phyloP scores from a whole-genome alignment of 2,888 invertebrate genomes.

The Torymus tubicola region DNA sequence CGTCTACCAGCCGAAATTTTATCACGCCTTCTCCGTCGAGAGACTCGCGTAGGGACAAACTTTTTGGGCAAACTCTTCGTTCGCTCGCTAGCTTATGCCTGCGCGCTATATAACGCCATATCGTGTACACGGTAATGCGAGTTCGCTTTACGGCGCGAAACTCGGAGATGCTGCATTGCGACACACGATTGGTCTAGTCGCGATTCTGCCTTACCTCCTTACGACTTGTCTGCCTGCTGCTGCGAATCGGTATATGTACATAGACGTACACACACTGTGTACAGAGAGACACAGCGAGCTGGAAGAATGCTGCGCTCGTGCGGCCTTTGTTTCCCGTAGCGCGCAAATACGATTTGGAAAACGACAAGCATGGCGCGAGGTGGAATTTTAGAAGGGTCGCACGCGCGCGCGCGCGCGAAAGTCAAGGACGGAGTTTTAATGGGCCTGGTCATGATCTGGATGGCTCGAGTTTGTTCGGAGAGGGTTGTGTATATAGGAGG shows the following conservation, averaged over 20 bases:
- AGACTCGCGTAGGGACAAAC: not conserved
- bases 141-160: slow-evolving; percentile 1
- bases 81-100: slow-evolving; percentile 38
- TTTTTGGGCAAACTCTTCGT: slow-evolving; percentile 42
- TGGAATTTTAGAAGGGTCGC: slow-evolving; percentile 30
- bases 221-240: slow-evolving; percentile 8
- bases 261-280: slow-evolving; percentile 10
- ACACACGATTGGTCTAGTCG: not conserved
- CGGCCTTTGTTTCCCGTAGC: slow-evolving; percentile 20
- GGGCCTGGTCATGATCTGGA: not conserved
- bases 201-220: slow-evolving; percentile 17
- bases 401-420: not conserved
- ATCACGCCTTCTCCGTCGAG: not conserved
- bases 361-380: slow-evolving; percentile 8
- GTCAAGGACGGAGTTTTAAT: slow-evolving; percentile 40
- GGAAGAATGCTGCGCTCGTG: slow-evolving; percentile 32
- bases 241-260: too few relatives aligned
- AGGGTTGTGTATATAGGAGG: not conserved
- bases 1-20: not conserved
- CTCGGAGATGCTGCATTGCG: not conserved
- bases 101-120: slow-evolving; percentile 42
- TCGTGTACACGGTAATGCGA: not conserved
- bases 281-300: not conserved
- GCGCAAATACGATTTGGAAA: slow-evolving; percentile 22
- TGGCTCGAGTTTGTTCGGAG: not conserved